Percentiles rank a stretch among this genome's conserved stretches.
These are phyloP conservation scores for Cuniculus paca DNA, from an alignment of 2,797 vertebrate genomes.

Conservation along the genomic window DNA sequence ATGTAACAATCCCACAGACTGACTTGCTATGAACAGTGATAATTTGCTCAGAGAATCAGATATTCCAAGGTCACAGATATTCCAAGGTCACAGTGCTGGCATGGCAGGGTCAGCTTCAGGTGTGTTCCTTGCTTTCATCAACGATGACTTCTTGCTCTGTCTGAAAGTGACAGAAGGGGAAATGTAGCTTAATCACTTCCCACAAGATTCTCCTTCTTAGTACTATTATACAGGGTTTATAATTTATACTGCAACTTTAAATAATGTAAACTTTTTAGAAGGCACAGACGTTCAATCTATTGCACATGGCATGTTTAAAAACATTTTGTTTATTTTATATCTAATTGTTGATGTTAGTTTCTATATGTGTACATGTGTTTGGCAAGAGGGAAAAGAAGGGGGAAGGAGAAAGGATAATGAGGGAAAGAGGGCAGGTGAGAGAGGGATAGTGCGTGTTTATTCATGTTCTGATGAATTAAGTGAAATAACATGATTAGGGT, in stretches of 20 bases:
- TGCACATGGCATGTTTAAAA: not conserved
- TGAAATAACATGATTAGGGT: not conserved
- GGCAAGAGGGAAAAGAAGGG: too few relatives aligned
- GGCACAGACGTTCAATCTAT: not conserved
- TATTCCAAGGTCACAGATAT: too few relatives aligned
- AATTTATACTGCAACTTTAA: not conserved
- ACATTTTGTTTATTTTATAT: not conserved
- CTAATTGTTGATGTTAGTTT: not conserved
- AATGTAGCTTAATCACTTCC: not conserved
- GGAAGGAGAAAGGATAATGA: not conserved
- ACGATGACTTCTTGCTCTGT: not conserved
- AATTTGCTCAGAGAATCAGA: not conserved
- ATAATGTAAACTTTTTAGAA: not conserved
- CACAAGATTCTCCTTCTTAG: not conserved
- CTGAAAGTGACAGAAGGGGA: not conserved
- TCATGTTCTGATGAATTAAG: not conserved
- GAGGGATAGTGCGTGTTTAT: not conserved
- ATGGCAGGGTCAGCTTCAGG: not conserved
- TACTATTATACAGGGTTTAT: not conserved
- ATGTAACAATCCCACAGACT: too few relatives aligned
- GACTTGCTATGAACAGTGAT: too few relatives aligned
- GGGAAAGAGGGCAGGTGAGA: not conserved
- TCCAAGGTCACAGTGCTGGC: too few relatives aligned
- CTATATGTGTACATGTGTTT: not conserved
- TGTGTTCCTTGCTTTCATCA: not conserved